Base-by-base conservation (phyloP, 2,888 invertebrate species). In the Machimus atricapillus region DNA sequence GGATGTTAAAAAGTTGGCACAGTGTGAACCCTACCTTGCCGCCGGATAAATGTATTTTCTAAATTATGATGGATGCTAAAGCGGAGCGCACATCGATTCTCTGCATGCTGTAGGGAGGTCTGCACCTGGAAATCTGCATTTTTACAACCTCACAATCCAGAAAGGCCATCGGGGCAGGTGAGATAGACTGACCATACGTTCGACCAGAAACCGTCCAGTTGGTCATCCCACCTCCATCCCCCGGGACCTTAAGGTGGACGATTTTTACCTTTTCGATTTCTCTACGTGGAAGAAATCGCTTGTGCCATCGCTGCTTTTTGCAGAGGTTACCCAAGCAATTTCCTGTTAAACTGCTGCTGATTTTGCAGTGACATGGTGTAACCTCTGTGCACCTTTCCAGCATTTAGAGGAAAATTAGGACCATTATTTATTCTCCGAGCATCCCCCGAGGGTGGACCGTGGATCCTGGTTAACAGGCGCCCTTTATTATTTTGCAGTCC, bases 61-160 rank as follows among this genome's bases (percentile, higher is more conserved):
- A 23, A 52, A 52, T 79, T 79, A 52, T 79, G 79, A 79, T 40
- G 40, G 52, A 79, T 79, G 52, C 40, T 79, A 23, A 27, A 14
- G 46, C 79, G 3, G 31, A 16, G 37, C 19, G 27, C 23, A 12
- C 66, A 66, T 19, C 12, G 66, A 27, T 23, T 19, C 3, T 12
- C 19, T 66, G 66, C 14, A 19, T 27, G 23, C 27, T 6, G 31
- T 31, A 16, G 7, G 31, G 31, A 31, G 56, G 14, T 31, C 31
- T 79, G 31, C 79, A 79, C 79, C 79, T 79, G 79, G 79, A 52
- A 12, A 46, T 52, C n/a, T 66, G 43, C 52, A 52, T 79, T 79
- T 52, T 52, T 34, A 79, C 79, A 14, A 79, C 79, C 31, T 31
- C n/a, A 14, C 27, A 31, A 46, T 52, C 79, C 79, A 23, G 52